phyloP scores from a whole-genome alignment of 1,140 invertebrate genomes.

The Nixonia krombeini region DNA sequence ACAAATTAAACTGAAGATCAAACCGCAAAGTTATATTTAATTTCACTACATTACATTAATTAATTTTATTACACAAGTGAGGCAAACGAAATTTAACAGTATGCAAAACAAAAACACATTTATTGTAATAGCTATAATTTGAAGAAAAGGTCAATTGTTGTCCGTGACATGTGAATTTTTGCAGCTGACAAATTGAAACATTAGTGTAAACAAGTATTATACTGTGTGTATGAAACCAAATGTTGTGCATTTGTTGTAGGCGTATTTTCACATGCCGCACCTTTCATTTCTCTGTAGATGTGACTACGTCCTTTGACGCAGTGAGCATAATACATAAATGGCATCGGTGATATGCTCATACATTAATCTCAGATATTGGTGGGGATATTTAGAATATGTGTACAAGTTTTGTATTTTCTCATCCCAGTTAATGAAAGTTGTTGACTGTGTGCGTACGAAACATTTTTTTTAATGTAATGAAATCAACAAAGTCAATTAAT shows the following conservation, averaged over 20 bases:
- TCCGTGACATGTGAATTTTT: too few relatives aligned
- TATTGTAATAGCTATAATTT: too few relatives aligned
- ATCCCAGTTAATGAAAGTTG: constrained; percentile 2
- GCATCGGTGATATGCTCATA: constrained; percentile 25
- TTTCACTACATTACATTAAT: too few relatives aligned
- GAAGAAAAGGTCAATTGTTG: too few relatives aligned
- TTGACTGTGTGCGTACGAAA: not conserved
- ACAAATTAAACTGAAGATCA: too few relatives aligned
- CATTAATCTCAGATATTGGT: constrained; percentile 22
- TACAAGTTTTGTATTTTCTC: constrained; percentile 8
- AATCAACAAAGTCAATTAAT: not conserved
- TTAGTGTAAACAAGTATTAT: not conserved
- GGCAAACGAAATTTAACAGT: too few relatives aligned
- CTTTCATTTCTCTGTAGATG: constrained; percentile 33
- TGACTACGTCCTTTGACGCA: constrained; percentile 39
- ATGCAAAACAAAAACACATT: too few relatives aligned
- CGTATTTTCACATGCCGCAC: constrained; percentile 27
- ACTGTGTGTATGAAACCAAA: not conserved
- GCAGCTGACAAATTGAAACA: not conserved
- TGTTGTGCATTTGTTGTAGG: constrained; percentile 28
- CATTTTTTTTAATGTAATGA: not conserved
- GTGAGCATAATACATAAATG: constrained; percentile 45
- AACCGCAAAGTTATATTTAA: too few relatives aligned
- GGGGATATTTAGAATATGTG: constrained; percentile 34
- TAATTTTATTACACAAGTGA: too few relatives aligned